Evolutionary conservation across 2,797 vertebrate genomes (phyloP).

Genomic region (Danio aesculapii): DNA sequence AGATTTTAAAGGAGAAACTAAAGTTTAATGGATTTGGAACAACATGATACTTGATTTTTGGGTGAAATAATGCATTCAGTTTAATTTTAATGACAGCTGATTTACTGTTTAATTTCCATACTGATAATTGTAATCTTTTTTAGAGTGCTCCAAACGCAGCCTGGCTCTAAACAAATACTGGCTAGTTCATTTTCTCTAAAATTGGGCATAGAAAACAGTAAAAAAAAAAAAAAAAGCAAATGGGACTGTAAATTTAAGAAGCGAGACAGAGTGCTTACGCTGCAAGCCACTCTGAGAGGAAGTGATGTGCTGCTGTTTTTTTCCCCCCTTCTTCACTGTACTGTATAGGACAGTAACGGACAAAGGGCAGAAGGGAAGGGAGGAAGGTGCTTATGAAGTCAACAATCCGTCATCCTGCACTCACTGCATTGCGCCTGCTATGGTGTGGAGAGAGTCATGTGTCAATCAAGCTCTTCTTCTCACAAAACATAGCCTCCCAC

Average conservation of each 20-base stretch:
- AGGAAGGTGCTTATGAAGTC: slow-evolving; percentile 36
- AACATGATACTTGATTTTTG: no score
- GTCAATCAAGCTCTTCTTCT: slow-evolving; percentile 52
- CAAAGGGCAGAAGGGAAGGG: not conserved
- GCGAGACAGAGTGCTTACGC: slow-evolving; percentile 48
- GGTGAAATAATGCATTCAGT: not conserved
- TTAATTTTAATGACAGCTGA: not conserved
- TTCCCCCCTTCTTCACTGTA: not conserved
- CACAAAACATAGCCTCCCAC: not conserved
- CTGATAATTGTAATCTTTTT: not conserved
- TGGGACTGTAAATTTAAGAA: slow-evolving; percentile 40
- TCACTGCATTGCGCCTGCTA: slow-evolving; percentile 55
- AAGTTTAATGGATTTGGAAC: no score
- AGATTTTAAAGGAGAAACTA: no score
- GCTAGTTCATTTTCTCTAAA: not conserved
- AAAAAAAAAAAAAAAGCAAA: not conserved
- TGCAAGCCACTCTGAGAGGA: slow-evolving; percentile 27
- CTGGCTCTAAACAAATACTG: not conserved
- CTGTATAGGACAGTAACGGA: slow-evolving; percentile 33
- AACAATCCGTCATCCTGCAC: slow-evolving; percentile 36
- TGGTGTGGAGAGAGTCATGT: slow-evolving; percentile 34
- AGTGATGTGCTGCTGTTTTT: slow-evolving; percentile 41
- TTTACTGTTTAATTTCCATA: not conserved
- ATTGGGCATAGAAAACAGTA: not conserved
- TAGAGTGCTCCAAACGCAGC: not conserved